Conservation (phyloP, 2,888 invertebrate species). For the Apodemia hepburni region DNA sequence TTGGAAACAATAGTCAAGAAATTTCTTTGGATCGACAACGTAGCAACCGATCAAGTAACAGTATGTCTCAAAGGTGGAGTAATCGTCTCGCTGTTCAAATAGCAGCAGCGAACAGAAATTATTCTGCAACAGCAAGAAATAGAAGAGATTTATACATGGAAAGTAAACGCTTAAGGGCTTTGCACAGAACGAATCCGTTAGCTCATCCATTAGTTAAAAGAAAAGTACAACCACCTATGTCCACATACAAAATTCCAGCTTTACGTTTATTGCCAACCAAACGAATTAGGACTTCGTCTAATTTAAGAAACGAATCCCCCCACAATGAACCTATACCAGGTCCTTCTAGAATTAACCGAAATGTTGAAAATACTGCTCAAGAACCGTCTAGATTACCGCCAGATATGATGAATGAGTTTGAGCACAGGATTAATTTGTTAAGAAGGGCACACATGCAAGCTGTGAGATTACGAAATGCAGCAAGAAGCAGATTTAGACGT, state of each 20-base stretch:
- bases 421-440: constrained; percentile 61
- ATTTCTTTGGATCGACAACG: constrained; percentile 22
- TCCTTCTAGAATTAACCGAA: constrained; percentile 28
- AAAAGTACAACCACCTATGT: constrained; percentile 52
- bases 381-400: constrained; percentile 35
- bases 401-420: constrained; percentile 51
- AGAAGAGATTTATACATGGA: constrained; percentile 63
- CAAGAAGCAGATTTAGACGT: constrained; percentile 59
- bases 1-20: constrained; percentile 21
- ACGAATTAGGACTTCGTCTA: constrained; percentile 35
- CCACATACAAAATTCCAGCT: constrained; percentile 60
- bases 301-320: constrained; percentile 36
- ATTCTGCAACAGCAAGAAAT: constrained; percentile 58
- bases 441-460: constrained; percentile 67
- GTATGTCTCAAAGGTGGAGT: constrained; percentile 52
- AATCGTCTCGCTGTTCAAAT: constrained; percentile 70
- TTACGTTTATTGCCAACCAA: constrained; percentile 51
- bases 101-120: constrained; percentile 67
- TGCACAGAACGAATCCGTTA: constrained; percentile 63
- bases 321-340: constrained; percentile 55
- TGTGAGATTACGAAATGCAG: constrained; percentile 59
- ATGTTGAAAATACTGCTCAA: constrained; percentile 21
- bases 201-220: constrained; percentile 60
- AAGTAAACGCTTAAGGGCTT: constrained; percentile 58
- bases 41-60: constrained; percentile 28